phyloP scores from a whole-genome alignment of 1,140 invertebrate genomes.

The Drosophila kepulauana region DNA sequence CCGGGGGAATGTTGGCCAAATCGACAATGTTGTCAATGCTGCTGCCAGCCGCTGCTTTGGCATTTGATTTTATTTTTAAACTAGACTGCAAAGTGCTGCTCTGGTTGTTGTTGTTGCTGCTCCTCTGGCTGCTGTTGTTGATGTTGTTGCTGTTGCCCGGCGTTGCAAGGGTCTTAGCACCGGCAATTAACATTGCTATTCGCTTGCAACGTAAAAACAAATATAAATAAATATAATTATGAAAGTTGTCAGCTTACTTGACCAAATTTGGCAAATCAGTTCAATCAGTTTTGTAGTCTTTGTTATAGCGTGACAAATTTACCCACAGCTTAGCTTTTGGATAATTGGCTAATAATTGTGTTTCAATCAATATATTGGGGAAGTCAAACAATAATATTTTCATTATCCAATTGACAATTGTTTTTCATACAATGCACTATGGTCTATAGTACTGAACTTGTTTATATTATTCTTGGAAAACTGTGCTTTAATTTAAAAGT shows the following conservation, averaged over 20 bases:
- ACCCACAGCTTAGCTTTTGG: too few relatives aligned
- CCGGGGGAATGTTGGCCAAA: slow-evolving; percentile 54
- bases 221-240: slow-evolving; percentile 23
- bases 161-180: slow-evolving; percentile 47
- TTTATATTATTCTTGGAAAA: too few relatives aligned
- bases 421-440: too few relatives aligned
- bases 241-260: slow-evolving; percentile 20
- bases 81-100: slow-evolving; percentile 58
- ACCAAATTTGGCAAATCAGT: background rate
- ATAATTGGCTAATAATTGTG: too few relatives aligned
- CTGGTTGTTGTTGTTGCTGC: slow-evolving; percentile 26
- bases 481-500: too few relatives aligned
- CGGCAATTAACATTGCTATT: slow-evolving; percentile 37
- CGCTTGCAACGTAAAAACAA: background rate
- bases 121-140: slow-evolving; percentile 12
- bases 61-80: slow-evolving; percentile 82
- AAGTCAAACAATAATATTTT: too few relatives aligned
- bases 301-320: too few relatives aligned
- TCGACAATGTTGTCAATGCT: slow-evolving; percentile 81
- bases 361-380: too few relatives aligned
- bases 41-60: slow-evolving; percentile 66
- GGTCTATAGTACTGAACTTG: too few relatives aligned
- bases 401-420: too few relatives aligned
- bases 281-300: background rate
- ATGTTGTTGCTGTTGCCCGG: slow-evolving; percentile 43